These are phyloP conservation scores for Drosophila sucinea DNA, from an alignment of 1,140 invertebrate genomes.

Conservation along the genomic window DNA sequence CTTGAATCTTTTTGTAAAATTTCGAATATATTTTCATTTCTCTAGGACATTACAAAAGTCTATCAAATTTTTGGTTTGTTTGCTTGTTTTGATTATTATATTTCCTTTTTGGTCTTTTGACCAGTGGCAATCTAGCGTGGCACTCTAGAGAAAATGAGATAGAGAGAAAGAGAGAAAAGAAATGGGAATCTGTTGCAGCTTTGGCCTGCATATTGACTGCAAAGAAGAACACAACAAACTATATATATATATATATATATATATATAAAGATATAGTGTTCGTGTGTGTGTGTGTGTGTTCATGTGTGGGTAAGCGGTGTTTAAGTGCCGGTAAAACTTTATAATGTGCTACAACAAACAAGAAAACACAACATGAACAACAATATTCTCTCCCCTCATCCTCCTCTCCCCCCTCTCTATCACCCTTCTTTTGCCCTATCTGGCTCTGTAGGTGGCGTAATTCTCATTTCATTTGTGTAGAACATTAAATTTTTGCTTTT, in stretches of 20 bases:
- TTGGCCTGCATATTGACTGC: conserved; percentile 31
- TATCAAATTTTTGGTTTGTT: not conserved
- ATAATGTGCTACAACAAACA: conserved; percentile 72
- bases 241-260: not conserved
- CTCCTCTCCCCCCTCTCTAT: not conserved
- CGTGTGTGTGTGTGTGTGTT: not conserved
- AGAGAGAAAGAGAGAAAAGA: not conserved
- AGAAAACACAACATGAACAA: conserved; percentile 15
- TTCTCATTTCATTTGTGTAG: conserved; percentile 65
- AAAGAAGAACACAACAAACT: not conserved
- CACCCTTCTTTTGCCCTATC: not conserved
- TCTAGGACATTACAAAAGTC: not conserved
- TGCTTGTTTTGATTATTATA: conserved; percentile 9
- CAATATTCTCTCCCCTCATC: not conserved
- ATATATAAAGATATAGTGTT: not conserved
- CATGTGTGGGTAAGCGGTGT: conserved; percentile 54
- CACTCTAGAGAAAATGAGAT: not conserved
- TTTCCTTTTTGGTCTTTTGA: conserved; percentile 32
- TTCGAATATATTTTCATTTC: not conserved
- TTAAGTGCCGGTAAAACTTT: conserved; percentile 69
- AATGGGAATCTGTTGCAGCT: conserved; percentile 40
- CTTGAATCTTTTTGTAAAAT: too few species aligned
- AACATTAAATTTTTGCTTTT: conserved; percentile 57
- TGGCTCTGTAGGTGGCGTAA: conserved; percentile 38
- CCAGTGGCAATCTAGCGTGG: conserved; percentile 41